Evolutionary conservation across 2,888 invertebrate species (phyloP).

Genomic region (Drosophila neutralis): DNA sequence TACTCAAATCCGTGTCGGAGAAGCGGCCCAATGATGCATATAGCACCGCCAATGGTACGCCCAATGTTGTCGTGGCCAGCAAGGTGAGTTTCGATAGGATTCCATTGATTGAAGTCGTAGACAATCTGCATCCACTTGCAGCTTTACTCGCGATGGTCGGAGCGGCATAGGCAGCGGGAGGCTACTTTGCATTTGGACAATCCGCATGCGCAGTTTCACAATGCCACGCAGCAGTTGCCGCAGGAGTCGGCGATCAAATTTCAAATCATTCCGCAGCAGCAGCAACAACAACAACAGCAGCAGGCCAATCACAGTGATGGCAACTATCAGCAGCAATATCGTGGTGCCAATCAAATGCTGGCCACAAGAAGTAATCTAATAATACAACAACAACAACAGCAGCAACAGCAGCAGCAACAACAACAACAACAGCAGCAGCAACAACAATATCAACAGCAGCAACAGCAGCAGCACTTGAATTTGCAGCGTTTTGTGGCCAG

Average conservation of each 20-base stretch:
- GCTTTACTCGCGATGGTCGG: conserved; percentile 84
- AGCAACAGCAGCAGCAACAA: conserved; percentile 72
- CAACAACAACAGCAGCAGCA: conserved; percentile 74
- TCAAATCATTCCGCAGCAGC: conserved; percentile 83
- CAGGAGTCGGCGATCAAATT: conserved; percentile 84
- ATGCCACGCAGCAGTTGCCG: conserved; percentile 76
- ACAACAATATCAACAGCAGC: conserved; percentile 60
- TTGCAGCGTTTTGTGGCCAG: conserved; percentile 82
- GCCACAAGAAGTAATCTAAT: conserved; percentile 82
- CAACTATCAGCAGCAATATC: conserved; percentile 79
- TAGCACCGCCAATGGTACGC: conserved; percentile 78
- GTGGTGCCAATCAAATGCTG: conserved; percentile 70
- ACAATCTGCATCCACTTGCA: conserved; percentile 33
- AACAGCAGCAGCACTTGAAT: conserved; percentile 81
- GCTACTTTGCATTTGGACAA: conserved; percentile 71
- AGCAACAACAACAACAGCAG: conserved; percentile 68
- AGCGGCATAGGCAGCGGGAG: conserved; percentile 81
- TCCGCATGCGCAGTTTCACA: conserved; percentile 70
- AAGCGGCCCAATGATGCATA: conserved; percentile 85
- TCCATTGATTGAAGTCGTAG: background rate
- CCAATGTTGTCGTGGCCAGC: conserved; percentile 84
- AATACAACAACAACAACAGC: conserved; percentile 82
- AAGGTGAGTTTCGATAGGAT: conserved; percentile 71
- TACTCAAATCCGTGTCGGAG: conserved; percentile 86
- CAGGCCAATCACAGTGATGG: conserved; percentile 53